Evolutionary conservation across 2,888 invertebrate genomes (phyloP).

Genomic region (Agrilus mali): DNA sequence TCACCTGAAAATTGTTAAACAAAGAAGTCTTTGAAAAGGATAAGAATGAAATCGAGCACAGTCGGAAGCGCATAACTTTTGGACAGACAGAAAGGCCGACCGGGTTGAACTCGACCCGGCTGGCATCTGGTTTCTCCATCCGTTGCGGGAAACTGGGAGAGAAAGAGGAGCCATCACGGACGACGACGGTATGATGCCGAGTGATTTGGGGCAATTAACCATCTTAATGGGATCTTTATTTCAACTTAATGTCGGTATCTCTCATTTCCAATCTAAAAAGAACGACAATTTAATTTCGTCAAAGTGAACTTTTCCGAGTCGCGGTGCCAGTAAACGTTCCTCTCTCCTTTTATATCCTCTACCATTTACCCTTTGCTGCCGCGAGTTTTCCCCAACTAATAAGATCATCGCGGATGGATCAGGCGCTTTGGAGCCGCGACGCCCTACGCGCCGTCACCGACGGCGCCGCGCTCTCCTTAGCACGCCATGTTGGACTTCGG

Average conservation of each 20-base stretch:
- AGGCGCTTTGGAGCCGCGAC: constrained; percentile 14
- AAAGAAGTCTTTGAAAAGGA: no score
- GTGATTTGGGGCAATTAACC: constrained; percentile 9
- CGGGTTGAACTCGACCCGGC: no score
- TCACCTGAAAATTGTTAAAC: no score
- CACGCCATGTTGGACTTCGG: constrained; percentile 35
- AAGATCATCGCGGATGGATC: constrained; percentile 25
- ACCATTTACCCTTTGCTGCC: constrained; percentile 22
- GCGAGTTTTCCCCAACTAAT: constrained; percentile 20
- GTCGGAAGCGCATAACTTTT: no score
- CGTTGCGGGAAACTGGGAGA: no score
- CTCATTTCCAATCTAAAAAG: constrained; percentile 18
- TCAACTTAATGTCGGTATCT: constrained; percentile 14
- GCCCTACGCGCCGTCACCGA: constrained; percentile 9
- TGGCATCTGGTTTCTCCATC: no score
- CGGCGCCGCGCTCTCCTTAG: constrained; percentile 18
- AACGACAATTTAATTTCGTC: constrained; percentile 29
- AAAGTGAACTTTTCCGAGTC: constrained; percentile 26
- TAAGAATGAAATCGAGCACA: no score
- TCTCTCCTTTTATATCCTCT: constrained; percentile 22
- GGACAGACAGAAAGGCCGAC: no score
- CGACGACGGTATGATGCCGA: no score
- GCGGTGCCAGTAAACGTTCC: constrained; percentile 24
- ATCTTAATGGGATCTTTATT: constrained; percentile 16
- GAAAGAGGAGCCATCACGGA: background rate